phyloP scores from a whole-genome alignment of 2,113 vertebrate species.

The Coryphaenoides rupestris region DNA sequence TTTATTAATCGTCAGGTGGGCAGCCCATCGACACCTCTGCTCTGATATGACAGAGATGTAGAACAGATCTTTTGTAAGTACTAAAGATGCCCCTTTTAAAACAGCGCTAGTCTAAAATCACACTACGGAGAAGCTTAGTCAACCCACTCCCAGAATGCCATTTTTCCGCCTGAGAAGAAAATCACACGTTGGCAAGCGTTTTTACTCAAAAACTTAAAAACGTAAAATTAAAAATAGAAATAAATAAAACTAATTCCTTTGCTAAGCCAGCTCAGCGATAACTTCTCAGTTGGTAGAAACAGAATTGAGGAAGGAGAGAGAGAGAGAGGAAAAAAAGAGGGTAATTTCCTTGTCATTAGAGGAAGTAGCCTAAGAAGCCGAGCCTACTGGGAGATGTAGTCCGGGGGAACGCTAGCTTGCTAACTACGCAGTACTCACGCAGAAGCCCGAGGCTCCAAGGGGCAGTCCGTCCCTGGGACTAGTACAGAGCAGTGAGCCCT shows the following conservation, averaged over 20 bases:
- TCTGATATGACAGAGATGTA: background rate
- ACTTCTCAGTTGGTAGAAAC: slow-evolving; percentile 27
- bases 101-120: slow-evolving; percentile 5
- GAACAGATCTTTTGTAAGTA: slow-evolving; percentile 1
- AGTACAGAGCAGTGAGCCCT: slow-evolving; percentile 89
- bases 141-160: background rate
- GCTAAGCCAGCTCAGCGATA: slow-evolving; percentile 18
- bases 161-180: slow-evolving; percentile 2
- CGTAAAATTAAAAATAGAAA: background rate
- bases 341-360: slow-evolving; percentile 36
- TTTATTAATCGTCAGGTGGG: background rate
- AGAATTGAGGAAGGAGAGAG: slow-evolving; percentile 14
- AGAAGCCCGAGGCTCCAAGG: slow-evolving; percentile 82
- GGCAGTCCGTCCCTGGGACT: slow-evolving; percentile 86
- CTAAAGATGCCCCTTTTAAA: slow-evolving; percentile 38
- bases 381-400: slow-evolving; percentile 34
- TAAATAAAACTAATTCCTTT: too few species aligned
- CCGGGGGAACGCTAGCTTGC: slow-evolving; percentile 46
- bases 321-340: slow-evolving; percentile 16
- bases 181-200: background rate
- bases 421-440: slow-evolving; percentile 84
- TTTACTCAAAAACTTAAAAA: background rate
- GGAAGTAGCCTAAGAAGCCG: slow-evolving; percentile 29
- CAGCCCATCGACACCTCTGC: background rate
- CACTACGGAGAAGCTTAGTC: background rate